Percentiles rank a stretch among this genome's conserved stretches.
phyloP scores from a whole-genome alignment of 2,888 invertebrate genomes.

The Phyllotreta cruciferae region DNA sequence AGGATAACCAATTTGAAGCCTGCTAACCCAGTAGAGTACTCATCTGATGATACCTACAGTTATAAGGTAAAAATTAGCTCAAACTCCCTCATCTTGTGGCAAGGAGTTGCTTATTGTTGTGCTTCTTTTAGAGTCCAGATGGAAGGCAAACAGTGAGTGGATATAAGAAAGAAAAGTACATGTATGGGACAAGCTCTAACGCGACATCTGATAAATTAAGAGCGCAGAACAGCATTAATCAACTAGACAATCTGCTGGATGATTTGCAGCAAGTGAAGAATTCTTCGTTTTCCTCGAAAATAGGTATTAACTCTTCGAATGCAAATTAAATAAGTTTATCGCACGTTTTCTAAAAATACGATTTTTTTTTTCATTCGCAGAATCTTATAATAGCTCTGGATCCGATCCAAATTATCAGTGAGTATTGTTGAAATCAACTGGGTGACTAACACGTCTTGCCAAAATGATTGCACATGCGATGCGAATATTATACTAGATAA shows the following conservation, averaged over 20 bases:
- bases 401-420: constrained; percentile 56
- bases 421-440: constrained; percentile 45
- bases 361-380: constrained; percentile 53
- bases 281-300: constrained; percentile 50
- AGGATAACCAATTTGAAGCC: constrained; percentile 53
- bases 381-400: constrained; percentile 56
- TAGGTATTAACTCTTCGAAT: constrained; percentile 37
- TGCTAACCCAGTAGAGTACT: constrained; percentile 57
- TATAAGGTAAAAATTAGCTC: constrained; percentile 51
- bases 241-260: constrained; percentile 76
- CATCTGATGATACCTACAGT: constrained; percentile 57
- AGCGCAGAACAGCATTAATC: constrained; percentile 71
- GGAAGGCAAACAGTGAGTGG: constrained; percentile 55
- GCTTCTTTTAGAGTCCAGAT: constrained; percentile 56
- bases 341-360: constrained; percentile 25
- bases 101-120: no score
- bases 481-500: no score
- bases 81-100: background rate
- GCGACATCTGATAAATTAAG: constrained; percentile 53
- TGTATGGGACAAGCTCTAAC: constrained; percentile 51
- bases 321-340: constrained; percentile 19
- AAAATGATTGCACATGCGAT: background rate
- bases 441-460: constrained; percentile 6
- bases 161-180: constrained; percentile 58
- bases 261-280: constrained; percentile 68